Conservation (phyloP, 2,113 vertebrate species). For the Cebidichthys violaceus region DNA sequence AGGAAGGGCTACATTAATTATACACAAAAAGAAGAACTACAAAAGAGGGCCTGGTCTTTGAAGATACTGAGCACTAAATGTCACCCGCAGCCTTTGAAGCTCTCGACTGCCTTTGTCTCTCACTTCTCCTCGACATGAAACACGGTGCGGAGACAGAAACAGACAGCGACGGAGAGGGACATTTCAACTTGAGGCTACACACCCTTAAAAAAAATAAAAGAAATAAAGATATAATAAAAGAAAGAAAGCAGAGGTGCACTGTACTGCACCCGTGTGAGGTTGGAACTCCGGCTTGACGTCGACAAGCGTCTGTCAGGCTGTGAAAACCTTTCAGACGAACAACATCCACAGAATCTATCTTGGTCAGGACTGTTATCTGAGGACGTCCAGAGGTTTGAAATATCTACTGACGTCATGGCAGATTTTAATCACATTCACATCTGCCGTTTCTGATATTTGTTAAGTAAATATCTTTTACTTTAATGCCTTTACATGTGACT, state of each 20-base stretch:
- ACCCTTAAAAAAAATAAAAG: background rate
- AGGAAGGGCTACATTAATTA: constrained; percentile 82
- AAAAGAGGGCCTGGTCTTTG: constrained; percentile 86
- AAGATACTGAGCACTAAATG: constrained; percentile 82
- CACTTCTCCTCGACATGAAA: constrained; percentile 68
- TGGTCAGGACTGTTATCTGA: constrained; percentile 28
- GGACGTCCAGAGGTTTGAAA: constrained; percentile 23
- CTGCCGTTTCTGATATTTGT: constrained; percentile 5
- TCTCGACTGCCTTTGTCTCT: constrained; percentile 70
- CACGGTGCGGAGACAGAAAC: constrained; percentile 24
- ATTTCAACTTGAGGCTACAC: constrained; percentile 42
- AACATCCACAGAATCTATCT: background rate
- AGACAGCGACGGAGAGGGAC: constrained; percentile 44
- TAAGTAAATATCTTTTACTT: constrained; percentile 21
- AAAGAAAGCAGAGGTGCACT: background rate
- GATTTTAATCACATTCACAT: constrained; percentile 37
- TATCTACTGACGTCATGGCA: constrained; percentile 22
- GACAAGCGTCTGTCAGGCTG: background rate
- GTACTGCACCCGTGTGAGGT: background rate
- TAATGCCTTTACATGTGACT: no score
- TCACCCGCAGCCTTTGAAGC: constrained; percentile 77
- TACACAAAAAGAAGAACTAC: constrained; percentile 83
- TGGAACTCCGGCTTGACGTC: background rate
- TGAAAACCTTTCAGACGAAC: background rate
- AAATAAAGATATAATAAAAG: constrained; percentile 2